phyloP scores from a whole-genome alignment of 2,113 vertebrate genomes.

The Catharus fuscescens region DNA sequence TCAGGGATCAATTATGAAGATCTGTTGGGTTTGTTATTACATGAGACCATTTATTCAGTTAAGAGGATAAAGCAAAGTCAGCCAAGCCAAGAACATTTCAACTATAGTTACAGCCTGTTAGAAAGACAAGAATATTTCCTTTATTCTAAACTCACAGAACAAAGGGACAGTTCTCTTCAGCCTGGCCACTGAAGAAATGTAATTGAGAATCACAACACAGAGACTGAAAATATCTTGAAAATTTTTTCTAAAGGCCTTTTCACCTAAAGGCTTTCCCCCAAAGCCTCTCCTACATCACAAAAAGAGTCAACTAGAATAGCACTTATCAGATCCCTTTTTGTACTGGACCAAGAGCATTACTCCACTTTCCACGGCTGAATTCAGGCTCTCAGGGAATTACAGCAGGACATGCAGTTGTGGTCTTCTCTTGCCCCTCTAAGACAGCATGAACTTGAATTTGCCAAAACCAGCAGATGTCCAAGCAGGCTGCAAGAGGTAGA shows the following conservation, averaged over 20 bases:
- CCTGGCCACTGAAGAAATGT: neutral
- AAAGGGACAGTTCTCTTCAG: neutral
- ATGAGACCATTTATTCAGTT: slow-evolving; percentile 48
- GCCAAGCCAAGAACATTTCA: slow-evolving; percentile 27
- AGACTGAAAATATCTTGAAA: neutral
- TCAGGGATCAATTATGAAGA: slow-evolving; percentile 58
- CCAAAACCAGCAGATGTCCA: neutral
- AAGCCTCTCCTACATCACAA: neutral
- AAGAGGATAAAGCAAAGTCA: slow-evolving; percentile 50
- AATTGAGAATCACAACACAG: neutral
- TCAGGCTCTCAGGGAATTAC: neutral
- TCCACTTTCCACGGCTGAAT: neutral
- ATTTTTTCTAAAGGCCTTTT: neutral
- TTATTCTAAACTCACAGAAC: neutral
- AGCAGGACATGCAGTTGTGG: neutral
- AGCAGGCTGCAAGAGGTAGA: neutral
- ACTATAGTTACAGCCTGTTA: neutral
- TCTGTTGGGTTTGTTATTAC: slow-evolving; percentile 34
- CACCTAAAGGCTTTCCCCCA: neutral
- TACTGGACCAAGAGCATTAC: neutral
- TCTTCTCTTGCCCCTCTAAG: neutral
- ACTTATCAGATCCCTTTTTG: neutral
- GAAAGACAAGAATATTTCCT: neutral
- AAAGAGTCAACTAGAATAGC: neutral
- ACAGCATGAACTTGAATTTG: neutral